Base-by-base conservation (phyloP, 2,888 invertebrate species). In the Acronicta aceris region DNA sequence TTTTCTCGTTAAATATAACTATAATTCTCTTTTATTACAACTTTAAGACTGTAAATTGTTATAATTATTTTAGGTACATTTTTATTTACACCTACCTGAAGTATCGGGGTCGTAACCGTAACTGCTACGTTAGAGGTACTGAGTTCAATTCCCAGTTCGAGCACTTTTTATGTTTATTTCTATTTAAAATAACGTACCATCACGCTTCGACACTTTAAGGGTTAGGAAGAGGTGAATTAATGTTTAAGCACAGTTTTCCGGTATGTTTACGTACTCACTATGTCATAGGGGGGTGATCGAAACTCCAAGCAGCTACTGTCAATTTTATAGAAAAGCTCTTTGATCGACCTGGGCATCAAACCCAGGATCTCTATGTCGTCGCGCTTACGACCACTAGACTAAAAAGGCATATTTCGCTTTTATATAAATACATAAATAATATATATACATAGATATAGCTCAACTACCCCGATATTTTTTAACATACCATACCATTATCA, bases 21-120 rank as follows among this genome's bases (percentile, higher is more conserved):
- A 41, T 57, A 49, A 65, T 45, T 36, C n/a, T 38, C 30, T 59
- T 59, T 71, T 60, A 63, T 60, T 63, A 49, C 52, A 21, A 8
- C 59, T 64, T n/a, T 60, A 36, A n/a, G 33, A 59, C 15, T 48
- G 33, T 38, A 38, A 10, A 41, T 21, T 61, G 36, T 46, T 50
- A 59, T 67, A 62, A 68, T 65, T 33, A 6, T 12, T 33, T 12
- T 33, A 33, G 4, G 12, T 4, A 33, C 4, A 21, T 3, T 21
- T 21, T 21, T 21, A 21, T 21, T 21, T 21, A 21, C 21, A 21
- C 21, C 21, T 21, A 4, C 4, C 21, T 21, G 21, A 21, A 21
- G 21, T 21, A 21, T 21, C 21, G 21, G 2, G 21, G 21, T 21
- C 21, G 4, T 21, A 21, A 21, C n/a, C 21, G 21, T 4, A 21